phyloP scores from a whole-genome alignment of 2,888 invertebrate species.

The Cantharis nigra region DNA sequence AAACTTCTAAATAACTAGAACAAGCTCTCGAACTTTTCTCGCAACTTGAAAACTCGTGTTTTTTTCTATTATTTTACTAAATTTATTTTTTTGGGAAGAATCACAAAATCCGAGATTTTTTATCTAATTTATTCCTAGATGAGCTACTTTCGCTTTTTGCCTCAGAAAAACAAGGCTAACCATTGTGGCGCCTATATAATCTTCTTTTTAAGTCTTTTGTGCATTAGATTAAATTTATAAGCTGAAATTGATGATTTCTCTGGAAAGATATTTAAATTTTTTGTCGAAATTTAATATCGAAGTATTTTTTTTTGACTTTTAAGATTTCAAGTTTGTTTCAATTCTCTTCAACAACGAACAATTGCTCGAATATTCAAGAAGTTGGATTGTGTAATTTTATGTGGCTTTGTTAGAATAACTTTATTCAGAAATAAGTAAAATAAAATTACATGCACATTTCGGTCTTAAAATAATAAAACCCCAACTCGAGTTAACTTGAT shows the following conservation, averaged over 20 bases:
- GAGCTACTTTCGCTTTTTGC: not conserved
- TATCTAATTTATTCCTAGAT: not conserved
- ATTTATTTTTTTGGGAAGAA: not conserved
- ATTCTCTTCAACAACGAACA: not conserved
- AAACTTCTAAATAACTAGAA: not conserved
- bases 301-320: not conserved
- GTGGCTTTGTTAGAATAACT: not conserved
- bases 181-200: not conserved
- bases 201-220: not conserved
- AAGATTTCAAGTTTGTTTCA: not conserved
- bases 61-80: not conserved
- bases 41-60: not conserved
- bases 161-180: not conserved
- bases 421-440: not conserved
- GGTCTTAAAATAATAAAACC: too few species aligned
- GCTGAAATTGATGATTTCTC: not conserved
- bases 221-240: not conserved
- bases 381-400: not conserved
- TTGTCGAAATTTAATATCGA: not conserved
- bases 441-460: not conserved
- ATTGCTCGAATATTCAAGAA: not conserved
- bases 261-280: not conserved
- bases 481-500: too few species aligned
- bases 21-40: not conserved
- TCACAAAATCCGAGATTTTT: not conserved